phyloP scores from a whole-genome alignment of 2,797 vertebrate genomes.

The Taeniopygia guttata region DNA sequence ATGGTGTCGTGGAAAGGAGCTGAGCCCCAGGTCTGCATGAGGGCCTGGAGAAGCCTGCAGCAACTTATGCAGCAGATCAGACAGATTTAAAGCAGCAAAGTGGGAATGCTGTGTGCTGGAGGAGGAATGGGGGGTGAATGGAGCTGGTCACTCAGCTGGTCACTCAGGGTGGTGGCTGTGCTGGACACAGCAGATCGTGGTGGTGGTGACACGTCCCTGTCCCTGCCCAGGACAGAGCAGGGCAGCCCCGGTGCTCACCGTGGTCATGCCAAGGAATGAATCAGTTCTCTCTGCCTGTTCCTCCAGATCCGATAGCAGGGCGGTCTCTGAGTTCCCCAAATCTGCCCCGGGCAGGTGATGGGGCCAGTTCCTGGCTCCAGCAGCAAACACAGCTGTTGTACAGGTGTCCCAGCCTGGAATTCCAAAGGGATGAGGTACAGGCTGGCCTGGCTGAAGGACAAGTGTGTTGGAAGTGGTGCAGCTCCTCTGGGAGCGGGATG shows the following conservation, averaged over 20 bases:
- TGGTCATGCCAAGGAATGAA: background rate
- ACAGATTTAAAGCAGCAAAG: rapidly evolving
- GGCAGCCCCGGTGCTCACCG: rapidly evolving
- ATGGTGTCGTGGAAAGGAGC: background rate
- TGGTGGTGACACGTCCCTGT: background rate
- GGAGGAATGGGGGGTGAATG: background rate
- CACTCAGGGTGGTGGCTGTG: background rate
- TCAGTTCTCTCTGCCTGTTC: rapidly evolving
- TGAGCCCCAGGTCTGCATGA: background rate
- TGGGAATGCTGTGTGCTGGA: rapidly evolving
- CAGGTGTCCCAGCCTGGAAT: background rate
- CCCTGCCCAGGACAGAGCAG: background rate
- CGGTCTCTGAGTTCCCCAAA: background rate
- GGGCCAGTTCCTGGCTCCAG: background rate
- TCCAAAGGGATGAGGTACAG: background rate
- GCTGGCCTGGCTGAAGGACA: background rate
- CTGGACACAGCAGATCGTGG: rapidly evolving
- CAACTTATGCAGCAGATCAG: background rate
- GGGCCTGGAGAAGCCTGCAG: rapidly evolving
- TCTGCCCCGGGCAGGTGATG: background rate
- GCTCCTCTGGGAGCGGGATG: too few relatives aligned
- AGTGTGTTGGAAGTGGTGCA: rapidly evolving
- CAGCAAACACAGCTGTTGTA: background rate
- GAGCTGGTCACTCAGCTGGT: background rate
- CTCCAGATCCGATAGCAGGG: rapidly evolving